A percentile compares a stretch with the other conserved stretches of the same genome.
phyloP scores from a whole-genome alignment of 2,113 vertebrate species.

The Cranoglanis bouderius region DNA sequence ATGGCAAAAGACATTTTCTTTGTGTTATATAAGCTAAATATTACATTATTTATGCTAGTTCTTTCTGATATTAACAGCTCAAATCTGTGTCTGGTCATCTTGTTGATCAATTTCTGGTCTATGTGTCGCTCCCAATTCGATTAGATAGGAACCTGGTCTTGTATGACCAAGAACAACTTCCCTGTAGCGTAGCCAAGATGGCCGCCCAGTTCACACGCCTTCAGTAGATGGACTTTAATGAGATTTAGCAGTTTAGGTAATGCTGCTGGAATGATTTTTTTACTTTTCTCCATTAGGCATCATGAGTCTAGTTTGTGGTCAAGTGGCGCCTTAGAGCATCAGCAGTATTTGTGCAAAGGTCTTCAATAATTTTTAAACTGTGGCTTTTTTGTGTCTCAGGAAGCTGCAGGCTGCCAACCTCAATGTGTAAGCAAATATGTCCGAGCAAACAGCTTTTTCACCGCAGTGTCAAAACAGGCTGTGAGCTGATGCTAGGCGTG shows the following conservation, averaged over 20 bases:
- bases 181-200: background rate
- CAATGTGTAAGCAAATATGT: slow-evolving; percentile 9
- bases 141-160: background rate
- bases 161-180: background rate
- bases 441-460: slow-evolving; percentile 14
- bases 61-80: background rate
- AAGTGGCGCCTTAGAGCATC: background rate
- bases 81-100: background rate
- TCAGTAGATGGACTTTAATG: background rate
- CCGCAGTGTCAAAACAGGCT: background rate
- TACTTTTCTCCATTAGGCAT: background rate
- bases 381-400: slow-evolving; percentile 16
- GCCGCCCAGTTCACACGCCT: background rate
- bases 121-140: background rate
- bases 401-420: slow-evolving; percentile 6
- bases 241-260: background rate
- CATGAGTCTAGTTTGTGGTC: slow-evolving; percentile 21
- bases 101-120: background rate
- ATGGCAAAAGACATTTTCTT: background rate
- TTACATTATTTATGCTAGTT: background rate
- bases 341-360: slow-evolving; percentile 35
- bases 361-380: slow-evolving; percentile 20
- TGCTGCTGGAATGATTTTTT: background rate
- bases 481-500: background rate
- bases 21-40: background rate